Evolutionary conservation across 2,888 invertebrate genomes (phyloP), one percentile per base, ranked within the genome.

Genomic region (Ichneumoninae sp.): DNA sequence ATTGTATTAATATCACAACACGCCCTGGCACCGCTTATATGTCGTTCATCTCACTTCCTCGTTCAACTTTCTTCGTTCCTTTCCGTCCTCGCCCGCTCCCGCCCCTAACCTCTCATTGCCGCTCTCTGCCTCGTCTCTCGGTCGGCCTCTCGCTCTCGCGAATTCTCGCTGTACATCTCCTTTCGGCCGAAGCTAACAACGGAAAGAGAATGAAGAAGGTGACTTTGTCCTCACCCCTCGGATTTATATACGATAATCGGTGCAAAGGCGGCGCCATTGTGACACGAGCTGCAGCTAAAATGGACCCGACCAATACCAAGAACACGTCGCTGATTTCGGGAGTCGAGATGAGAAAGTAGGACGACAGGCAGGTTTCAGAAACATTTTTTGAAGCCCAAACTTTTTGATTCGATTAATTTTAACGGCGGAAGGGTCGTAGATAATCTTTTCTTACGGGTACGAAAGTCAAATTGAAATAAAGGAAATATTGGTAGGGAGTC

Each of bases 1-100:
- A 93, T 93, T 93, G 93, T 93, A 93, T 93, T 93, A 93, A 93
- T 93, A 93, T 93, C 93, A 93, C 93, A 92, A 93, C 93, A 92
- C 91, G 91, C 92, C 90, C 89, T 89, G 89, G 89, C 89, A 91
- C 88, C 76, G 88, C 89, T 90, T 91, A 90, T 91, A 91, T 89
- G 89, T 83, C 89, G 82, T 78, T 80, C 80, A 76, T 84, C 78
- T 68, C 75, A 79, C 77, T 82, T 65, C 68, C 47, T 16, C 68
- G 26, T 72, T 66, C 71, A 54, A 74, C 74, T 76, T 80, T 78
- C 81, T 76, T 76, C 54, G 76, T 52, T 70, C 70, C 77, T 76
- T 76, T 66, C 70, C 70, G 66, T 82, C 81, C 81, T 78, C 60
- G 80, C 81, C 60, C 83, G 40, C 80, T 78, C 66, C 84, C 82